Base-by-base conservation (phyloP, 35 echinoderm and acorn worm species). In the Eucidaris tribuloides region DNA sequence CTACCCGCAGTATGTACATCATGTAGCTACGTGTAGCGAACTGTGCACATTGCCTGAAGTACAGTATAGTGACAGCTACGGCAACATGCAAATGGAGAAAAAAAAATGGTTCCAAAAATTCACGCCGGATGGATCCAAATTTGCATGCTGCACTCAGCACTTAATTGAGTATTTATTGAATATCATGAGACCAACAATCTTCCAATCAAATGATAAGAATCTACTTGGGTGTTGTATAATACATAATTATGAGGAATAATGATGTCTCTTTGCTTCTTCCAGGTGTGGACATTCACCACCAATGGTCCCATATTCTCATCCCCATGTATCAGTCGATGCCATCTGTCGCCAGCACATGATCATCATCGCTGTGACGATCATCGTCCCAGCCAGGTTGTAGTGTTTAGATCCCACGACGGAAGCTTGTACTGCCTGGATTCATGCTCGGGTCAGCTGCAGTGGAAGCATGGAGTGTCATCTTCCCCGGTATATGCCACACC, bases 291-390 rank as follows among this genome's bases (percentile, higher is more conserved):
- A 2, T 78, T 61, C 46, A 42, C 30, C 62, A 70, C 79, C 0
- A 7, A 80, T 81, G 90, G 76, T 9, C 84, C 90, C 41, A 86
- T 92, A 18, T 92, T 87, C 66, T 92, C 90, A n/a, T 92, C 90
- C 25, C 81, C 82, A 6, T 91, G 88, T 39, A n/a, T n/a, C n/a
- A n/a, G n/a, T n/a, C n/a, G n/a, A n/a, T n/a, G n/a, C n/a, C n/a
- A n/a, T n/a, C n/a, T n/a, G n/a, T n/a, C n/a, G n/a, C 44, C 55
- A 19, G 41, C 39, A 22, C 40, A 50, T 84, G 5, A 32, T 74
- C 17, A 14, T 46, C 0, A 18, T 38, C 25, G 3, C 78, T 63
- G 22, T 5, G 36, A 59, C n/a, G 9, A 52, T 58, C 42, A 9
- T 2, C 58, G 40, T 61, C 54, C 71, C 68, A 42, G 56, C 57